Conservation (phyloP, 2,797 vertebrate genomes). For the Anguilla marmorata region DNA sequence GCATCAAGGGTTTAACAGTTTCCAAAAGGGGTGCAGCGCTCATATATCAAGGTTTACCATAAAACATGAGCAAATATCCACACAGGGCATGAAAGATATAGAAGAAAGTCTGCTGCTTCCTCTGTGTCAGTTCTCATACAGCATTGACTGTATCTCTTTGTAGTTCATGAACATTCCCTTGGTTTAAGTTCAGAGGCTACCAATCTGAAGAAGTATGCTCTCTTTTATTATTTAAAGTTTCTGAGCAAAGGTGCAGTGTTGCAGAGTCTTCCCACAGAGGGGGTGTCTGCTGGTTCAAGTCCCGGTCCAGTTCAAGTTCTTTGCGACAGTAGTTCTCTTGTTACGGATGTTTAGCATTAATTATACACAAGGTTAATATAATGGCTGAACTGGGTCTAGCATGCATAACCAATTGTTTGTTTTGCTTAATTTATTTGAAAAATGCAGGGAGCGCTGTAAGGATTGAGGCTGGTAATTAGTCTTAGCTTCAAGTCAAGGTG, state of each 20-base stretch:
- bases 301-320: neutral
- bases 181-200: neutral
- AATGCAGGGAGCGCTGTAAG: neutral
- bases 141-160: neutral
- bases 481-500: neutral
- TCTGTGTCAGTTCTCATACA: neutral
- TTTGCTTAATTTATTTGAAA: neutral
- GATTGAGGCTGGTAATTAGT: neutral
- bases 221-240: neutral
- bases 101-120: neutral
- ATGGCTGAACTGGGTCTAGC: neutral
- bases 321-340: neutral
- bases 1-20: neutral
- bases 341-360: neutral
- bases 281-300: neutral
- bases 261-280: neutral
- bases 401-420: neutral
- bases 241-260: neutral
- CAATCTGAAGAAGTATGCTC: neutral
- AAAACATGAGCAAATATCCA: neutral
- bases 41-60: neutral
- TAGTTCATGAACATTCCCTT: neutral
- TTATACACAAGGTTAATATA: neutral
- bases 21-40: neutral
- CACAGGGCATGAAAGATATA: neutral